Base-by-base conservation (phyloP, 2,113 vertebrate genomes). In the Myrmophylax atrothorax region DNA sequence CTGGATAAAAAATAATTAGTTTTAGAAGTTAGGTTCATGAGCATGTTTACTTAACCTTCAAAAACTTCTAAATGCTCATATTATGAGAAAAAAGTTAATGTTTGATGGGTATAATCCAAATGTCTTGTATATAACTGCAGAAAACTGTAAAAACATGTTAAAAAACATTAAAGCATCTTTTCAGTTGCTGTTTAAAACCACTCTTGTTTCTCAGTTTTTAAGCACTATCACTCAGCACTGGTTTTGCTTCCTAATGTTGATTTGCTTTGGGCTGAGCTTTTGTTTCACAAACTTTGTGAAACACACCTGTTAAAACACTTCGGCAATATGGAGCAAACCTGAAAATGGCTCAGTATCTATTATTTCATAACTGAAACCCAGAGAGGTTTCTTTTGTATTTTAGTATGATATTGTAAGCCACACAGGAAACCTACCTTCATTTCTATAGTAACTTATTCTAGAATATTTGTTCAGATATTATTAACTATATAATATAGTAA, bases 341-440 rank as follows among this genome's bases (percentile, higher is more conserved):
- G 94, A 97, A 97, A 96, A 97, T 69, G 53, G 78, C 37, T 89
- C 92, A 35, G 84, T 93, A 96, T 95, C 87, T 96, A 97, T 97
- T 96, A 97, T 97, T 97, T 97, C 94, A 94, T 72, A 96, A 96
- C 93, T 96, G 97, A 97, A 98, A 97, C 93, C 81, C 69, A 89
- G 79, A 55, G 64, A 97, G 78, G 72, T 91, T 95, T 97, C 95
- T 95, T 96, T 95, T 95, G 87, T 92, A 81, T 87, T 82, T 96
- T 77, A 78, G 52, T 88, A 85, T 66, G 66, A 83, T 94, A 87
- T 38, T 87, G 84, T 60, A 95, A 97, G 90, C 92, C 89, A 87
- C 93, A 96, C 94, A 98, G 97, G 96, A 98, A 98, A 81, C 66
- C 81, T 94, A 87, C 47, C 75, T 96, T 96, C 80, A 96, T 93